Evolutionary conservation across 1,140 invertebrate species (phyloP).

Genomic region (Drosophila burlai): DNA sequence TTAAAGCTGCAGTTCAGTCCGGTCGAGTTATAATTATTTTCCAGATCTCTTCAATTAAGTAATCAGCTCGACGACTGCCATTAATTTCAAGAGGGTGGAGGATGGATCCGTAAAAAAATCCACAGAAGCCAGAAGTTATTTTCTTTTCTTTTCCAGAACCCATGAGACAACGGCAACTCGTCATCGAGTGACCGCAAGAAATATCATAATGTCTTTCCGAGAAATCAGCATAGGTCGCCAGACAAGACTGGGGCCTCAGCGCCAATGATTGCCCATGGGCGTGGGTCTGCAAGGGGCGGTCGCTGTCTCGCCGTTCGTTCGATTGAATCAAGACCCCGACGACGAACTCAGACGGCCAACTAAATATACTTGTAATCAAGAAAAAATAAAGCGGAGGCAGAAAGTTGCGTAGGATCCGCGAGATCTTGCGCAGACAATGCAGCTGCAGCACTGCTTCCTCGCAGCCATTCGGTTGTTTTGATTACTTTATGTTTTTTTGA

Average conservation of each 20-base stretch:
- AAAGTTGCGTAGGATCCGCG: slow-evolving; percentile 72
- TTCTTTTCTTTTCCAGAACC: slow-evolving; percentile 9
- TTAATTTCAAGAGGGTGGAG: slow-evolving; percentile 26
- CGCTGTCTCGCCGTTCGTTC: slow-evolving; percentile 44
- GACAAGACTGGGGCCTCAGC: slow-evolving; percentile 38
- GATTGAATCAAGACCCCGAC: slow-evolving; percentile 78
- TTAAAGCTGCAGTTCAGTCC: slow-evolving; percentile 10
- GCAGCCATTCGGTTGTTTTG: slow-evolving; percentile 28
- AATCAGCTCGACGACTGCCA: slow-evolving; percentile 27
- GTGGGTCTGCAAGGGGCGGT: slow-evolving; percentile 21
- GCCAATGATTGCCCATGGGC: slow-evolving; percentile 64
- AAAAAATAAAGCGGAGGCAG: slow-evolving; percentile 35
- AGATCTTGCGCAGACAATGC: slow-evolving; percentile 45
- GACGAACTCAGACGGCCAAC: slow-evolving; percentile 68
- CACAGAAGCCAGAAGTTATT: slow-evolving; percentile 33
- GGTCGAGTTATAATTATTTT: slow-evolving; percentile 20
- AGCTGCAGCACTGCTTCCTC: slow-evolving; percentile 16
- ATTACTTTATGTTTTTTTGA: slow-evolving; percentile 63
- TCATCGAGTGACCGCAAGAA: slow-evolving; percentile 54
- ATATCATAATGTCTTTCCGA: slow-evolving; percentile 76
- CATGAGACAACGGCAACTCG: slow-evolving; percentile 50
- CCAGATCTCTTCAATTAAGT: slow-evolving; percentile 40
- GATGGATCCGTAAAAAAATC: slow-evolving; percentile 23
- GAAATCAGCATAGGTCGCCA: slow-evolving; percentile 80
- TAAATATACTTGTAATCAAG: slow-evolving; percentile 77